phyloP scores from a whole-genome alignment of 2,888 invertebrate species.

The Marronus borbonicus region DNA sequence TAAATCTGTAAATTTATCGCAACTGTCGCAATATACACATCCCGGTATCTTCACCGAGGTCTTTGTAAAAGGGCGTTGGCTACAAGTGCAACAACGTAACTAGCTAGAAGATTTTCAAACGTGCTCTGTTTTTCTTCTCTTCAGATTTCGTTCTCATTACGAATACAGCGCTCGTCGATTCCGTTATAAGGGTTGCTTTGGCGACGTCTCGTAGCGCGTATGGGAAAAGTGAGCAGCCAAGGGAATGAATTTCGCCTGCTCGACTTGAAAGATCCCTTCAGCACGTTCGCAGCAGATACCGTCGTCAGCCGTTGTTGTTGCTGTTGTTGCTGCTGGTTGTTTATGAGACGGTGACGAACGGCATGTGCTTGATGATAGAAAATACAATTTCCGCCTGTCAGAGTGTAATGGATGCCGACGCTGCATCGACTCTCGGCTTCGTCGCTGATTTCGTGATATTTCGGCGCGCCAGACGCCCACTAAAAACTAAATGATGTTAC shows the following conservation, averaged over 20 bases:
- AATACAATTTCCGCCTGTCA: constrained; percentile 45
- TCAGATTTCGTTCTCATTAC: no score
- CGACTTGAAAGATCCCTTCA: constrained; percentile 2
- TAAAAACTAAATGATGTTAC: constrained; percentile 33
- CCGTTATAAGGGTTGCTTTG: no score
- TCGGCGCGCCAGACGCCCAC: constrained; percentile 3
- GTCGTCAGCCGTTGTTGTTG: not conserved
- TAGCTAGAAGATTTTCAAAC: no score
- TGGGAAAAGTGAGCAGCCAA: not conserved
- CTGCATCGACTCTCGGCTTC: constrained; percentile 28
- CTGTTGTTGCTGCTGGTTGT: constrained; percentile 21
- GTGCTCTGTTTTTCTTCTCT: no score
- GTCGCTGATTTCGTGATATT: constrained; percentile 37
- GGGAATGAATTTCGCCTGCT: not conserved
- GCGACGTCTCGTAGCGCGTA: no score
- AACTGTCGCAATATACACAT: no score
- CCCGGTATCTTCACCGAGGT: no score
- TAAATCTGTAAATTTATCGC: no score
- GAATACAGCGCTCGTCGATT: no score
- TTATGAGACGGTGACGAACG: constrained; percentile 34
- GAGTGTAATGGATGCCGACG: constrained; percentile 36
- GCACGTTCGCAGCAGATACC: not conserved
- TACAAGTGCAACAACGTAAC: no score
- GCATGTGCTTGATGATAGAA: constrained; percentile 42
- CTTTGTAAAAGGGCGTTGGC: no score